phyloP scores from a whole-genome alignment of 64 coral and sea anemone species.

The Stichodactyla helianthus region DNA sequence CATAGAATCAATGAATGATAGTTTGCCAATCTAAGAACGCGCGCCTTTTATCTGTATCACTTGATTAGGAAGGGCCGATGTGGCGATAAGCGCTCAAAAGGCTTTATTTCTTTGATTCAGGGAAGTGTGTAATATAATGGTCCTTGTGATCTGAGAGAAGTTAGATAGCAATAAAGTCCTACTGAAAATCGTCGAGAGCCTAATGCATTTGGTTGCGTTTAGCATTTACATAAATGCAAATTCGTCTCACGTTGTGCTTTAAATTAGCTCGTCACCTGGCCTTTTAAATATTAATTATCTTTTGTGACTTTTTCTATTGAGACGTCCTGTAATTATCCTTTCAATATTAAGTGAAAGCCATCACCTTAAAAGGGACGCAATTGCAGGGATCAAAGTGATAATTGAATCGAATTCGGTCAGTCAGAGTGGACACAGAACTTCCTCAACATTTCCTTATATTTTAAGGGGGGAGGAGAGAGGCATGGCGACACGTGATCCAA shows the following conservation, averaged over 20 bases:
- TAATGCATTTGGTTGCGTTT: background rate
- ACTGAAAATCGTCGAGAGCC: background rate
- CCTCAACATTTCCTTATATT: no score
- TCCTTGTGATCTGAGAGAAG: background rate
- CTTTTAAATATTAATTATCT: no score
- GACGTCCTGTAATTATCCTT: no score
- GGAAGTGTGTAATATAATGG: background rate
- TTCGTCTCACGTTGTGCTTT: background rate
- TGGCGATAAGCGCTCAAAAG: background rate
- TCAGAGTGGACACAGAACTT: no score
- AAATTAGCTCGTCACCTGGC: background rate
- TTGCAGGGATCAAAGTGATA: background rate
- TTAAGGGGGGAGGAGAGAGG: no score
- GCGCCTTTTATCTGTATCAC: background rate
- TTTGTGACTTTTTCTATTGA: background rate
- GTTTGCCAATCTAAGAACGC: background rate
- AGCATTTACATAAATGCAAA: background rate
- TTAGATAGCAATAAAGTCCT: background rate
- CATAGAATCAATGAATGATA: background rate
- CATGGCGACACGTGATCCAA: no score
- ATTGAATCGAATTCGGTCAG: background rate
- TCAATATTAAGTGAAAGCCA: background rate
- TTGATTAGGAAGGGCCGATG: background rate
- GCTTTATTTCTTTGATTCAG: background rate
- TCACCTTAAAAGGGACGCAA: background rate